phyloP scores from a whole-genome alignment of 2,888 invertebrate genomes.

The Parnassius smintheus region DNA sequence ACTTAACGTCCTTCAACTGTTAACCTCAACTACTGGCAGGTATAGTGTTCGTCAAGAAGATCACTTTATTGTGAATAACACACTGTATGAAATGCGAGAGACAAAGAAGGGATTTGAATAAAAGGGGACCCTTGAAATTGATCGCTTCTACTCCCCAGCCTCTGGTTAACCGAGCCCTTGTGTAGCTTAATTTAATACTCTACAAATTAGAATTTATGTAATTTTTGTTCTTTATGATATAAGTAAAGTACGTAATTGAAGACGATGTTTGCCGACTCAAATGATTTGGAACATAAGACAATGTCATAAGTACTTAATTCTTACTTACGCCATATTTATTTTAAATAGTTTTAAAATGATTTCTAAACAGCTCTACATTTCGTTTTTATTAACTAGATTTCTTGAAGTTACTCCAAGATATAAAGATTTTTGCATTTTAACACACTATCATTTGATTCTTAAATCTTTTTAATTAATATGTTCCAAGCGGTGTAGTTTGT shows the following conservation, averaged over 20 bases:
- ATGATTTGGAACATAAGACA: no score
- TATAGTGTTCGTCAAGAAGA: slow-evolving; percentile 36
- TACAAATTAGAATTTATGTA: slow-evolving; percentile 73
- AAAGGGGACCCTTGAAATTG: slow-evolving; percentile 76
- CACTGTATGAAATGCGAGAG: slow-evolving; percentile 70
- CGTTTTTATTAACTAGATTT: no score
- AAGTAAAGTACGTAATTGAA: background rate
- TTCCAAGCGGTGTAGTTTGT: slow-evolving; percentile 6
- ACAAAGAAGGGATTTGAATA: slow-evolving; percentile 79
- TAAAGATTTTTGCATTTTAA: no score
- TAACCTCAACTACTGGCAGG: slow-evolving; percentile 22
- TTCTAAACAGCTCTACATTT: no score
- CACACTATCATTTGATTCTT: background rate
- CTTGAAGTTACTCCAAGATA: no score
- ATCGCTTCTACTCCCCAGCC: slow-evolving; percentile 70
- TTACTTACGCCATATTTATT: no score
- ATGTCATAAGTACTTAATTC: no score
- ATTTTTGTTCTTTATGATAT: slow-evolving; percentile 32
- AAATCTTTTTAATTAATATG: slow-evolving; percentile 4
- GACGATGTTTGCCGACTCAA: no score
- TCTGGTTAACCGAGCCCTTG: slow-evolving; percentile 72
- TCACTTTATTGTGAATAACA: slow-evolving; percentile 63
- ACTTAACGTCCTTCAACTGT: slow-evolving; percentile 5
- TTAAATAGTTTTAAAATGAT: no score
- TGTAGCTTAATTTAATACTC: slow-evolving; percentile 62